A percentile compares a stretch with the other conserved stretches of the same genome.
Evolutionary conservation across 2,888 invertebrate species (phyloP).

Genomic region (Exocentrus adspersus): DNA sequence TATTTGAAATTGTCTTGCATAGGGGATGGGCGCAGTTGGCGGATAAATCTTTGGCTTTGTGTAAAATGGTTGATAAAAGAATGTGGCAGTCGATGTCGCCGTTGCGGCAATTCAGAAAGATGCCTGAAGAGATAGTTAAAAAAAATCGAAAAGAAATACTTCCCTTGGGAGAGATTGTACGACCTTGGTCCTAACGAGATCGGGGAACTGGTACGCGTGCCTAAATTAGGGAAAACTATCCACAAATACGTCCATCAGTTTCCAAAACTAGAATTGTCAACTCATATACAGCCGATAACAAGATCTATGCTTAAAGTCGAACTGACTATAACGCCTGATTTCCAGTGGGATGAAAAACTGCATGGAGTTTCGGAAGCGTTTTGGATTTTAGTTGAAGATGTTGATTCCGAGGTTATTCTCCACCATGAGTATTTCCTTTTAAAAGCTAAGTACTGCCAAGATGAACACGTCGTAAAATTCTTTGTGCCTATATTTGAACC

Average conservation of each 20-base stretch:
- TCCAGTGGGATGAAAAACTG: constrained; percentile 98
- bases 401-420: constrained; percentile 88
- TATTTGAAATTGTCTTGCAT: constrained; percentile 95
- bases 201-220: constrained; percentile 91
- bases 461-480: constrained; percentile 97
- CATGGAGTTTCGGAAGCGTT: constrained; percentile 86
- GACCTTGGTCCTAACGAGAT: constrained; percentile 98
- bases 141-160: constrained; percentile 98
- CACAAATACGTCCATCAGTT: constrained; percentile 97
- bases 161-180: constrained; percentile 93
- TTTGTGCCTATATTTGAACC: constrained; percentile 99
- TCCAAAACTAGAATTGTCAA: constrained; percentile 94
- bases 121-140: constrained; percentile 96
- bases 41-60: constrained; percentile 93
- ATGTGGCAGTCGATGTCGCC: constrained; percentile 99
- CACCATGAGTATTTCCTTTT: constrained; percentile 95
- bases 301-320: constrained; percentile 92
- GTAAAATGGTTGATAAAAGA: constrained; percentile 98
- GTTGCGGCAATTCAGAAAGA: constrained; percentile 94
- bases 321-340: constrained; percentile 97
- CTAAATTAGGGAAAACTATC: constrained; percentile 93
- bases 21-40: constrained; percentile 95
- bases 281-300: constrained; percentile 98
- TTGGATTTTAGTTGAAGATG: constrained; percentile 89
- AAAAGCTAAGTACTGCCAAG: constrained; percentile 92